phyloP scores from a whole-genome alignment of 1,140 invertebrate species.

The Wiebesia pumilae region DNA sequence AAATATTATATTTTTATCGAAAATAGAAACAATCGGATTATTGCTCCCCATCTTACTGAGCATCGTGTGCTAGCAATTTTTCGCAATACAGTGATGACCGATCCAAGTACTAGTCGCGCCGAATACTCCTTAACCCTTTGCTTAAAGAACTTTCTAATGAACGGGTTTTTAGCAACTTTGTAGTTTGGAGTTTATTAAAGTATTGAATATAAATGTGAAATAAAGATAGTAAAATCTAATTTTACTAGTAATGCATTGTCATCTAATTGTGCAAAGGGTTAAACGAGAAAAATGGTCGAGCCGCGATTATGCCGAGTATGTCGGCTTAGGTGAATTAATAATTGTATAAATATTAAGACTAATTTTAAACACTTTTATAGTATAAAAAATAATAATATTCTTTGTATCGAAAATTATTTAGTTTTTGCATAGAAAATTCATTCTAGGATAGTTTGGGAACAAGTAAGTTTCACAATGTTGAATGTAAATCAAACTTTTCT shows the following conservation, averaged over 20 bases:
- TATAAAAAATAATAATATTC: constrained; percentile 24
- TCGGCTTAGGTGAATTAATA: constrained; percentile 13
- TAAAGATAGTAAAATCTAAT: neutral
- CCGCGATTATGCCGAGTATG: neutral
- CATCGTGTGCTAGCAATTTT: constrained; percentile 5
- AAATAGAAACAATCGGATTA: neutral
- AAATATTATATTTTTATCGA: constrained; percentile 4
- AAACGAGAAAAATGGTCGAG: neutral
- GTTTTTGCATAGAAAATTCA: constrained; percentile 46
- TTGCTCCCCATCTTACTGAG: neutral
- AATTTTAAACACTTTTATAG: constrained; percentile 36
- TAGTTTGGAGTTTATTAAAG: neutral
- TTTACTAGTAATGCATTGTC: neutral
- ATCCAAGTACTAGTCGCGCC: neutral
- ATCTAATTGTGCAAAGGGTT: neutral
- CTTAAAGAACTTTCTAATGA: neutral
- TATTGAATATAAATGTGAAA: neutral
- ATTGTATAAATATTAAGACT: constrained; percentile 44
- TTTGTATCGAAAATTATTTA: constrained; percentile 36
- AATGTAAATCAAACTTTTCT: constrained; percentile 45
- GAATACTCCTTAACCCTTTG: neutral
- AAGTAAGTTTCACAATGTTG: constrained; percentile 45
- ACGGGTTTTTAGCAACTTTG: neutral
- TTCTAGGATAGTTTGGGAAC: constrained; percentile 46
- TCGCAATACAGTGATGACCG: neutral